Evolutionary conservation across 1,140 invertebrate genomes (phyloP), one percentile per base, ranked within the genome.

Genomic region (Caerostris darwini): DNA sequence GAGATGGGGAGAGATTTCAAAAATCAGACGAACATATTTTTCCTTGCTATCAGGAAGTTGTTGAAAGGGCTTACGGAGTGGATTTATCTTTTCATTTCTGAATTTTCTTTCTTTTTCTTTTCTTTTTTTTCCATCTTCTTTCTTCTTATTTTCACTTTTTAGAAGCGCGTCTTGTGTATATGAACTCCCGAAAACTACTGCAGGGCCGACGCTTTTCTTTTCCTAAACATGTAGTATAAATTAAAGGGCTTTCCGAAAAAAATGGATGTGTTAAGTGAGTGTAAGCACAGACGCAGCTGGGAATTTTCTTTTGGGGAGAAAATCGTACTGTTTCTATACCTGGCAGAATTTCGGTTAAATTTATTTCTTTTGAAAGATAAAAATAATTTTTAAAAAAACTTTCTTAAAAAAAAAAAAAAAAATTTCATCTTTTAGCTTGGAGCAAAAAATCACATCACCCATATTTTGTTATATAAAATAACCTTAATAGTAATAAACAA

Each of bases 11-110:
- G 50, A 77, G 71, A 53, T 50, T 77, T 53, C 71, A 77, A 53
- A 77, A 77, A 77, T 64, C 61, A 64, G 71, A 77, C 71, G 34
- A 77, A 77, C 50, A 19, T 7, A n/a, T 77, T 77, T 77, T 50
- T 53, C 71, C 50, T 19, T 53, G 71, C 34, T 53, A 77, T 53
- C 50, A 19, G 4, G 19, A 8, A 34, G 7, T 53, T 77, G 71
- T 53, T 77, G 71, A 77, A 77, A 77, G 71, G 34, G 8, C 34
- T 77, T 77, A 77, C 34, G 34, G 71, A 19, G 19, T 17, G 17
- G 14, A 17, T 17, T 64, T 8, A 17, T 14, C 61, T 64, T 34
- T 34, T 34, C 34, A 34, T 34, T 34, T 34, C 61, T 64, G 12
- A 14, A 34, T 34, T 64, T 5, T 61, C 8, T 61, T 61, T 61